Percentiles rank a stretch among this genome's conserved stretches.
phyloP scores from a whole-genome alignment of 2,888 invertebrate species.

The Cabera pusaria region DNA sequence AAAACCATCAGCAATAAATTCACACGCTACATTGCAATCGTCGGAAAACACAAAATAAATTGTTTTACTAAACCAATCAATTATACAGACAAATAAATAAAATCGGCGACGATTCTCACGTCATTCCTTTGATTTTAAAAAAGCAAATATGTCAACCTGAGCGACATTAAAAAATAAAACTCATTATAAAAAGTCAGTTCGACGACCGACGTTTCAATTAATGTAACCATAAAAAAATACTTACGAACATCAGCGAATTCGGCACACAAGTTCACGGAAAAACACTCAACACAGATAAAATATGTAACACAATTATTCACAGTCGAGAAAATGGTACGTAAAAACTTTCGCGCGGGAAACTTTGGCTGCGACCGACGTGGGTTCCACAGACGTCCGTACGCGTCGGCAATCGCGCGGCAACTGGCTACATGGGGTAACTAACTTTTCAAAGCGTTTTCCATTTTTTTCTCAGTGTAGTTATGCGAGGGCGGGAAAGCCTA shows the following conservation, averaged over 20 bases:
- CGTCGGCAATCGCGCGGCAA: conserved; percentile 23
- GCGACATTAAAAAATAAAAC: conserved; percentile 21
- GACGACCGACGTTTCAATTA: conserved; percentile 24
- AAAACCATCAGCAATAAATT: conserved; percentile 5
- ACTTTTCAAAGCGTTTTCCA: conserved; percentile 20
- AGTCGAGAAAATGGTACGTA: conserved; percentile 28
- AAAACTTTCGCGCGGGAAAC: conserved; percentile 31
- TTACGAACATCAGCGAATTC: conserved; percentile 24
- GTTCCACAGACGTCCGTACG: conserved; percentile 10
- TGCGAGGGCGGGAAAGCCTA: conserved; percentile 23
- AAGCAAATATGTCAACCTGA: conserved; percentile 16
- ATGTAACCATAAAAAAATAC: conserved; percentile 21
- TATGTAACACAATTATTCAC: conserved; percentile 30
- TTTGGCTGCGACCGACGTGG: conserved; percentile 6
- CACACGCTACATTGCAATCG: background rate
- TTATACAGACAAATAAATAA: conserved; percentile 8
- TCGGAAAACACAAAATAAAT: conserved; percentile 6
- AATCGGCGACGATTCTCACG: conserved; percentile 2
- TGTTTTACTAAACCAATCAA: conserved; percentile 7
- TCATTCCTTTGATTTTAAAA: conserved; percentile 14
- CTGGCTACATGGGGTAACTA: conserved; percentile 17
- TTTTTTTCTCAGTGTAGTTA: too few relatives aligned
- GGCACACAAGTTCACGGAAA: conserved; percentile 28
- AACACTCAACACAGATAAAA: conserved; percentile 24
- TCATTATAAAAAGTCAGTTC: conserved; percentile 25